A percentile compares a stretch with the other conserved stretches of the same genome.
These are phyloP conservation scores for Cantharis rufa DNA, from an alignment of 2,888 invertebrate species.

Conservation along the genomic window DNA sequence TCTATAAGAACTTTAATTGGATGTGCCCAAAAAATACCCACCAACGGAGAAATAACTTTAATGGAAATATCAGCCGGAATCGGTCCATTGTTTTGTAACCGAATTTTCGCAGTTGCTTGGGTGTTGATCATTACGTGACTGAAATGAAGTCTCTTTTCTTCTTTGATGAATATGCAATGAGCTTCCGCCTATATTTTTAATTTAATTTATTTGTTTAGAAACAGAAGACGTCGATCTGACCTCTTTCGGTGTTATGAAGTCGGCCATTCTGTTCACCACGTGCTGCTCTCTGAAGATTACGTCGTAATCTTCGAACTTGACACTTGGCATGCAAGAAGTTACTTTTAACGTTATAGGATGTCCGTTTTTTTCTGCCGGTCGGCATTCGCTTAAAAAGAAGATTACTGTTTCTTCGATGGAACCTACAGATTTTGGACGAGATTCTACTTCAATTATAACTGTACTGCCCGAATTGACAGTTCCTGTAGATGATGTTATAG, in stretches of 20 bases:
- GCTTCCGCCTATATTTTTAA: slow-evolving; percentile 45
- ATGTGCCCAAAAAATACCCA: slow-evolving; percentile 47
- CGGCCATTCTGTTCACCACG: slow-evolving; percentile 54
- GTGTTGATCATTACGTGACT: slow-evolving; percentile 50
- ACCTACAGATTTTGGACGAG: slow-evolving; percentile 48
- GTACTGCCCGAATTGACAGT: slow-evolving; percentile 46
- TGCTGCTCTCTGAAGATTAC: slow-evolving; percentile 65
- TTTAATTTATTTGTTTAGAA: neutral
- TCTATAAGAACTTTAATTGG: slow-evolving; percentile 46
- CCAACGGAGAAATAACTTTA: slow-evolving; percentile 34
- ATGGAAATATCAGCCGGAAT: slow-evolving; percentile 47
- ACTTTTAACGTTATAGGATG: slow-evolving; percentile 59
- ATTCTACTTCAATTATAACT: slow-evolving; percentile 48
- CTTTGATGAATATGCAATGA: slow-evolving; percentile 49
- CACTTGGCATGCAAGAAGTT: slow-evolving; percentile 61
- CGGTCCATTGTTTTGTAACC: slow-evolving; percentile 52
- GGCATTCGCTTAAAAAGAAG: slow-evolving; percentile 49
- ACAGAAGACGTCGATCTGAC: neutral
- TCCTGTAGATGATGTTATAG: slow-evolving; percentile 49
- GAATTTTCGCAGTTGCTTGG: slow-evolving; percentile 45
- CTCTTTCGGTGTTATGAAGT: slow-evolving; percentile 4
- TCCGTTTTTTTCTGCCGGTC: slow-evolving; percentile 59
- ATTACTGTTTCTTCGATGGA: slow-evolving; percentile 49
- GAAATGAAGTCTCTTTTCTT: slow-evolving; percentile 52
- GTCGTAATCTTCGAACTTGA: slow-evolving; percentile 63